These are phyloP conservation scores for Clarias platycephalus DNA, from an alignment of 2,797 vertebrate genomes.

Conservation along the genomic window DNA sequence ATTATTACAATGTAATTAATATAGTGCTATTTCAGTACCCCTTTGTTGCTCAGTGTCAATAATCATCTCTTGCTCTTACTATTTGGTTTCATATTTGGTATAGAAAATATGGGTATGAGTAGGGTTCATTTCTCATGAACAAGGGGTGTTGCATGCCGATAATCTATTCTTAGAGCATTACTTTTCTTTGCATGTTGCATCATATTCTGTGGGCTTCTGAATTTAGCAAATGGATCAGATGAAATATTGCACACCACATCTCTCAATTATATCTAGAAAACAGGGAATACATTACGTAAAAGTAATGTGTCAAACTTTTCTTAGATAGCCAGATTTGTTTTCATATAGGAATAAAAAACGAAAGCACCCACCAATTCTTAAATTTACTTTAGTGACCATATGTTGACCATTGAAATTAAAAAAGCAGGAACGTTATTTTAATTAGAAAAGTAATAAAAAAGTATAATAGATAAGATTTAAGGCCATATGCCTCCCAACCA, in stretches of 20 bases:
- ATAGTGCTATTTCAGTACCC: slow-evolving; percentile 20
- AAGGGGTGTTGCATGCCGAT: slow-evolving; percentile 53
- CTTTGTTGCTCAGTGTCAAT: slow-evolving; percentile 28
- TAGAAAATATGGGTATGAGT: slow-evolving; percentile 45
- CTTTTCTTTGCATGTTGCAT: slow-evolving; percentile 44
- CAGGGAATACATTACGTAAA: slow-evolving; percentile 35
- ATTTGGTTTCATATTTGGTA: slow-evolving; percentile 30
- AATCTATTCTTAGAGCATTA: slow-evolving; percentile 38
- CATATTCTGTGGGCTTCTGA: slow-evolving; percentile 41
- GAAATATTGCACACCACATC: slow-evolving; percentile 31
- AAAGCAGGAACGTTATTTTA: too few relatives aligned
- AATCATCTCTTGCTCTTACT: slow-evolving; percentile 28
- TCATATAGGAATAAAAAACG: slow-evolving; percentile 3
- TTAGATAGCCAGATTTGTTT: slow-evolving; percentile 23
- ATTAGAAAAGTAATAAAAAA: not conserved
- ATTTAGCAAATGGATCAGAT: slow-evolving; percentile 48
- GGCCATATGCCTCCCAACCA: slow-evolving; percentile 51
- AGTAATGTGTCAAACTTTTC: slow-evolving; percentile 17
- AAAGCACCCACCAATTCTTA: not conserved
- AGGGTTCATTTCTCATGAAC: slow-evolving; percentile 45
- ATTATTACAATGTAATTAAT: not conserved
- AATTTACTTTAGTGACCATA: slow-evolving; percentile 6
- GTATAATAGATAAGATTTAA: slow-evolving; percentile 7
- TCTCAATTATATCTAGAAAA: slow-evolving; percentile 42
- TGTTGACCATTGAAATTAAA: slow-evolving; percentile 1